phyloP scores from a whole-genome alignment of 2,888 invertebrate genomes.

The Brachyopa scutellaris region DNA sequence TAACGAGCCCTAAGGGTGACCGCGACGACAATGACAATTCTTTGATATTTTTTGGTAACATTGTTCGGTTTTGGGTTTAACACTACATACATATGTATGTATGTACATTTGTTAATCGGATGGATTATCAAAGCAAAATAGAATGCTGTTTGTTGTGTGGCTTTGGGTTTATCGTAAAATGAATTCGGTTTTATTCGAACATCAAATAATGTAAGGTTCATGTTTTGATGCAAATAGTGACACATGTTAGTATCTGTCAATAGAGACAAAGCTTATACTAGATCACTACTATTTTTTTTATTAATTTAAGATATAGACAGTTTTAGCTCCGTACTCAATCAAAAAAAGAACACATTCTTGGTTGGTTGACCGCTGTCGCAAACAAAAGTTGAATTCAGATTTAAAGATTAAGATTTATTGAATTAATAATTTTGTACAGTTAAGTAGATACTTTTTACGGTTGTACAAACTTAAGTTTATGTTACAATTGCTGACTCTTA shows the following conservation, averaged over 20 bases:
- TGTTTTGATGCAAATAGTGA: slow-evolving; percentile 2
- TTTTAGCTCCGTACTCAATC: too few relatives aligned
- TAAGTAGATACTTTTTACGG: too few relatives aligned
- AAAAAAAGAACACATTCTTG: too few relatives aligned
- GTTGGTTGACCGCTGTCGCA: too few relatives aligned
- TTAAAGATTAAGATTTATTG: too few relatives aligned
- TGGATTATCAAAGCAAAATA: slow-evolving; percentile 62
- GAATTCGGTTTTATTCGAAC: not conserved
- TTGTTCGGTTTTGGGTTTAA: slow-evolving; percentile 40
- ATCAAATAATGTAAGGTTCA: slow-evolving; percentile 4
- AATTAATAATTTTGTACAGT: too few relatives aligned
- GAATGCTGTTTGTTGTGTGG: slow-evolving; percentile 13
- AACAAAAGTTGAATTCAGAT: too few relatives aligned
- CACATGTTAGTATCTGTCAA: slow-evolving; percentile 27
- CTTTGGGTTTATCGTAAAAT: not conserved
- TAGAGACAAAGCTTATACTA: too few relatives aligned
- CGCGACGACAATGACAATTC: slow-evolving; percentile 32
- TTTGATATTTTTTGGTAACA: slow-evolving; percentile 40
- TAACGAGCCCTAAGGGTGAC: slow-evolving; percentile 51
- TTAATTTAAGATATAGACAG: too few relatives aligned
- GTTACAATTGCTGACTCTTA: too few relatives aligned
- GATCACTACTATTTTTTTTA: too few relatives aligned
- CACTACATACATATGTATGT: slow-evolving; percentile 5
- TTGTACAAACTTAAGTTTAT: too few relatives aligned
- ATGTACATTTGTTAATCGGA: slow-evolving; percentile 49